Conservation (phyloP, 2,797 vertebrate genomes). For the Phylloscopus collybita region DNA sequence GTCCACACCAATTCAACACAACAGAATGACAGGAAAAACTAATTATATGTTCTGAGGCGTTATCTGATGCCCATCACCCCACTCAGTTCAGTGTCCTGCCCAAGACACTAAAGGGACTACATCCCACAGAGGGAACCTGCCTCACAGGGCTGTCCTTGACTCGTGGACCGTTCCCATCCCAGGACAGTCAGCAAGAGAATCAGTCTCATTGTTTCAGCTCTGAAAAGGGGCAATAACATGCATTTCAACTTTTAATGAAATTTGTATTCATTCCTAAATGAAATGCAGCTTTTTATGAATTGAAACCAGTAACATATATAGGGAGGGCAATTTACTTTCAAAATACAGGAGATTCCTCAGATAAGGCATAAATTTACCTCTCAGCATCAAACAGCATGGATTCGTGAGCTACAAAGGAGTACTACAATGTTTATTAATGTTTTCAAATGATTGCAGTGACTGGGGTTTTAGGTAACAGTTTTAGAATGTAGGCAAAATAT, state of each 20-base stretch:
- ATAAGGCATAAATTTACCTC: not conserved
- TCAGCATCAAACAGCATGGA: not conserved
- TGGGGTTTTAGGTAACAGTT: not conserved
- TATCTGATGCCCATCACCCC: not conserved
- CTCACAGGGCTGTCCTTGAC: not conserved
- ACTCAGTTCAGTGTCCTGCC: not conserved
- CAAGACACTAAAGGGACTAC: not conserved
- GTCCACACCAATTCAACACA: not conserved
- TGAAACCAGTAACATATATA: not conserved
- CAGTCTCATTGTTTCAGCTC: not conserved
- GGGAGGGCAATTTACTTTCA: not conserved
- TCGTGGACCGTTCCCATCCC: not conserved
- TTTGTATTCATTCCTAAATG: not conserved
- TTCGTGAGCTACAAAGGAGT: not conserved
- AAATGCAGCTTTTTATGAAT: not conserved
- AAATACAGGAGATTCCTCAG: not conserved
- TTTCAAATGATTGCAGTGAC: not conserved
- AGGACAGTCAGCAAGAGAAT: not conserved
- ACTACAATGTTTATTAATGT: not conserved
- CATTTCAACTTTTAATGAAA: not conserved
- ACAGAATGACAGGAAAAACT: not conserved
- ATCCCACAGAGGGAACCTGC: not conserved
- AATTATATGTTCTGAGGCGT: not conserved
- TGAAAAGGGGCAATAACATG: not conserved
- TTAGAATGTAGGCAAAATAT: not conserved